Evolutionary conservation across 2,113 vertebrate species (phyloP).

Genomic region (Scomber scombrus): DNA sequence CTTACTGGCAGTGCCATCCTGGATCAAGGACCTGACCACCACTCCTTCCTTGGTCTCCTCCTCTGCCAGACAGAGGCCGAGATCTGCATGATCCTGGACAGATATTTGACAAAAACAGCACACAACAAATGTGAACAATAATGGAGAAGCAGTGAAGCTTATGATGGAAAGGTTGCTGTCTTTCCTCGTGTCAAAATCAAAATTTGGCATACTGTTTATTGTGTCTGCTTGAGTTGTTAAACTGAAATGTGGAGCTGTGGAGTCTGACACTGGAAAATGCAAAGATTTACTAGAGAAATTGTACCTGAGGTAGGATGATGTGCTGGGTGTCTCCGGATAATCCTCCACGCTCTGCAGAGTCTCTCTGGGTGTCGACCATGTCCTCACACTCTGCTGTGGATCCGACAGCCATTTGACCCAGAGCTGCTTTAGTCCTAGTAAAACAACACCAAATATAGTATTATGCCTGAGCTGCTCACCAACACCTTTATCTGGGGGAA

Average conservation of each 20-base stretch:
- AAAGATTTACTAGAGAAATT: neutral
- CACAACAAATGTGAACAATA: neutral
- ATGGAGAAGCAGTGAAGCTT: neutral
- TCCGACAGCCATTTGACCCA: slow-evolving; percentile 86
- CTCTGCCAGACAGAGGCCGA: slow-evolving; percentile 89
- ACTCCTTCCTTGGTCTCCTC: slow-evolving; percentile 85
- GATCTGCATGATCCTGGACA: slow-evolving; percentile 87
- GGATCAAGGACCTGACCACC: slow-evolving; percentile 86
- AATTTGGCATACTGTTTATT: no score
- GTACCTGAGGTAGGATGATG: slow-evolving; percentile 69
- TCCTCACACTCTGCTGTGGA: slow-evolving; percentile 80
- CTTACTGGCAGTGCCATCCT: slow-evolving; percentile 87
- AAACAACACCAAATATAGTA: slow-evolving; percentile 21
- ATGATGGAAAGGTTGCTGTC: no score
- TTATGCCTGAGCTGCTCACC: neutral
- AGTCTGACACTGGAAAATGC: slow-evolving; percentile 13
- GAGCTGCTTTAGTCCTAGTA: slow-evolving; percentile 88
- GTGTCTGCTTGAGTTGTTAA: neutral
- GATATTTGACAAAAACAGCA: neutral
- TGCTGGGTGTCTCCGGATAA: slow-evolving; percentile 56
- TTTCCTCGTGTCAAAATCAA: no score
- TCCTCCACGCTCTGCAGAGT: slow-evolving; percentile 32
- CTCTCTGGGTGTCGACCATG: slow-evolving; percentile 57
- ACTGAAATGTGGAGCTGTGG: neutral
- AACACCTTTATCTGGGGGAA: neutral